Percentiles rank a stretch among this genome's conserved stretches.
Evolutionary conservation across 2,888 invertebrate genomes (phyloP).

Genomic region (Ornithoptera priamus): DNA sequence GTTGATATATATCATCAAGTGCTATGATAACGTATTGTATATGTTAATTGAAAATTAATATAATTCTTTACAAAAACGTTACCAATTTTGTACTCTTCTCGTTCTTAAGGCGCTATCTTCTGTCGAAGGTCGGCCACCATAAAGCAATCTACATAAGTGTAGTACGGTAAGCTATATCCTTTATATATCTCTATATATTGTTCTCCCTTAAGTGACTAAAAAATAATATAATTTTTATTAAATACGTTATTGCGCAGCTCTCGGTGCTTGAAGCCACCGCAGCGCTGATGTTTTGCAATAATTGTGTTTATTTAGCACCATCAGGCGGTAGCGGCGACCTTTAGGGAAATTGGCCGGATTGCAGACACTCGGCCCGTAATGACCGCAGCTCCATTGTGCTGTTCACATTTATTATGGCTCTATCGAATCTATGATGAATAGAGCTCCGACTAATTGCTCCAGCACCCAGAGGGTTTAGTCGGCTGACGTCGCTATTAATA

Average conservation of each 20-base stretch:
- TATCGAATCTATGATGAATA: constrained; percentile 26
- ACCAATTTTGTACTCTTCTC: too few species aligned
- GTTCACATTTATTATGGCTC: constrained; percentile 25
- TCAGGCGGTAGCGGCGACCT: constrained; percentile 47
- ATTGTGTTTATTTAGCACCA: constrained; percentile 54
- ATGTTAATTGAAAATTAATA: too few species aligned
- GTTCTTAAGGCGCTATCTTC: too few species aligned
- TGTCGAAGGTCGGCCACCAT: too few species aligned
- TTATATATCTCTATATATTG: too few species aligned
- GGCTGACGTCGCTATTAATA: too few species aligned
- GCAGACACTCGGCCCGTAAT: constrained; percentile 29
- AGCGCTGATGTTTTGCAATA: constrained; percentile 47
- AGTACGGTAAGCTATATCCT: too few species aligned
- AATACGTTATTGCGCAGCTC: not conserved
- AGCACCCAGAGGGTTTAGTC: too few species aligned
- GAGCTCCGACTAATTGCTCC: not conserved
- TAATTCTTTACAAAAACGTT: too few species aligned
- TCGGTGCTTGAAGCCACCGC: not conserved
- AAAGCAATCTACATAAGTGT: too few species aligned
- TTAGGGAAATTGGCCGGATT: constrained; percentile 47
- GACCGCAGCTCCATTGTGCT: constrained; percentile 34
- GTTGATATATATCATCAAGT: too few species aligned
- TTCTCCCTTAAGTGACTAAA: not conserved
- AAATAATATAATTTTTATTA: not conserved
- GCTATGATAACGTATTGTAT: too few species aligned